Evolutionary conservation across 2,888 invertebrate species (phyloP).

Genomic region (Macaria notata): DNA sequence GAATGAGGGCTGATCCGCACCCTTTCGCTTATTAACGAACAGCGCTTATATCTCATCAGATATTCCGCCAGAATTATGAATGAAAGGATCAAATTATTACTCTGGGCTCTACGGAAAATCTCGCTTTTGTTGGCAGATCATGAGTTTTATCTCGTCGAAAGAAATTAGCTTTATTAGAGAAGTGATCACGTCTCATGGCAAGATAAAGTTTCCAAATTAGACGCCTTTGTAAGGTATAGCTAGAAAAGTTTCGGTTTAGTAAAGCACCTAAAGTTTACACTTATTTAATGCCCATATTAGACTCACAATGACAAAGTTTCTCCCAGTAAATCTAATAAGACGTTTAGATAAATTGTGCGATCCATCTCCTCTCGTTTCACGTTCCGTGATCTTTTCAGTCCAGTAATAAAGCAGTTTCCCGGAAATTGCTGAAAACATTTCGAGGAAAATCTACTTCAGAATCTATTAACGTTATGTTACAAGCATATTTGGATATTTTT

Average conservation of each 20-base stretch:
- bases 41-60: constrained; percentile 16
- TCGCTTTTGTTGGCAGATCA: background rate
- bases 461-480: background rate
- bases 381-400: background rate
- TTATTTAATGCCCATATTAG: too few relatives aligned
- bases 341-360: too few relatives aligned
- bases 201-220: too few relatives aligned
- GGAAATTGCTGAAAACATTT: background rate
- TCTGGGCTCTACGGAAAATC: constrained; percentile 1
- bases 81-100: constrained; percentile 14
- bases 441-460: background rate
- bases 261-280: too few relatives aligned
- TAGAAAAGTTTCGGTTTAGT: too few relatives aligned
- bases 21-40: constrained; percentile 18
- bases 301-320: too few relatives aligned
- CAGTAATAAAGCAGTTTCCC: too few relatives aligned
- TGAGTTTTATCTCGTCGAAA: too few relatives aligned
- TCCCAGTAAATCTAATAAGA: too few relatives aligned
- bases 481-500: background rate
- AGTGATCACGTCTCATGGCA: too few relatives aligned
- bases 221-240: too few relatives aligned
- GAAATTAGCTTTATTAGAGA: too few relatives aligned
- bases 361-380: background rate
- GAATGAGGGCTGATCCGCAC: constrained; percentile 4
- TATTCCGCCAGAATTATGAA: constrained; percentile 17